Conservation (phyloP, 2,888 invertebrate genomes). For the Andrena minutula region DNA sequence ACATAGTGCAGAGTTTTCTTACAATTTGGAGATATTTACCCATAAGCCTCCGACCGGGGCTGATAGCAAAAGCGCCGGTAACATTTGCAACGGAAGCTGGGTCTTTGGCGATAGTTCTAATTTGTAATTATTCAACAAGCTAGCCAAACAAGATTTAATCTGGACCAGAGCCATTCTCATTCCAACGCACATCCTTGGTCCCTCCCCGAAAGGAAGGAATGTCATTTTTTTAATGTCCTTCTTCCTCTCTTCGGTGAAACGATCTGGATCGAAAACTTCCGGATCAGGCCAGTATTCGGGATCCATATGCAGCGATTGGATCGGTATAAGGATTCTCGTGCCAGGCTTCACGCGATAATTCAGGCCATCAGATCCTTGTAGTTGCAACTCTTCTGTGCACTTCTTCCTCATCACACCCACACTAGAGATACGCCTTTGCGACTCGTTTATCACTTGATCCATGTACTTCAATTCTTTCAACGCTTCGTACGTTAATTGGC, state of each 20-base stretch:
- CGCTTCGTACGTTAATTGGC: conserved; percentile 84
- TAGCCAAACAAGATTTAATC: conserved; percentile 67
- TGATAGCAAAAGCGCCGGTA: background rate
- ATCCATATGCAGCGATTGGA: conserved; percentile 66
- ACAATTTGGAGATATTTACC: conserved; percentile 53
- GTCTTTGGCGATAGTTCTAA: conserved; percentile 71
- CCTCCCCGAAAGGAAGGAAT: conserved; percentile 78
- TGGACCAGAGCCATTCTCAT: conserved; percentile 74
- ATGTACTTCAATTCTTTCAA: conserved; percentile 86
- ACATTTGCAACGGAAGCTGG: conserved; percentile 61
- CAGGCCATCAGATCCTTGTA: conserved; percentile 75
- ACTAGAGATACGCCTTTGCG: conserved; percentile 66
- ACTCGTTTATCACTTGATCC: conserved; percentile 84
- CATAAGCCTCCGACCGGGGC: conserved; percentile 65
- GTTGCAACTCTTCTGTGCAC: conserved; percentile 68
- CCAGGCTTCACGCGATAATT: conserved; percentile 67
- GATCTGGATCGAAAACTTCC: conserved; percentile 73
- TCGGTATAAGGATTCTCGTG: conserved; percentile 59
- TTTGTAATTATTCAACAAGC: conserved; percentile 65
- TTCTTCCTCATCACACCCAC: conserved; percentile 57
- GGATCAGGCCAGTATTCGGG: conserved; percentile 72
- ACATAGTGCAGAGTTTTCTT: background rate
- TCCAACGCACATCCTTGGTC: conserved; percentile 78
- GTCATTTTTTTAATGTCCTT: conserved; percentile 61
- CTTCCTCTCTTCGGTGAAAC: conserved; percentile 72